phyloP scores from a whole-genome alignment of 2,888 invertebrate genomes.

The Pseudococcus viburni region DNA sequence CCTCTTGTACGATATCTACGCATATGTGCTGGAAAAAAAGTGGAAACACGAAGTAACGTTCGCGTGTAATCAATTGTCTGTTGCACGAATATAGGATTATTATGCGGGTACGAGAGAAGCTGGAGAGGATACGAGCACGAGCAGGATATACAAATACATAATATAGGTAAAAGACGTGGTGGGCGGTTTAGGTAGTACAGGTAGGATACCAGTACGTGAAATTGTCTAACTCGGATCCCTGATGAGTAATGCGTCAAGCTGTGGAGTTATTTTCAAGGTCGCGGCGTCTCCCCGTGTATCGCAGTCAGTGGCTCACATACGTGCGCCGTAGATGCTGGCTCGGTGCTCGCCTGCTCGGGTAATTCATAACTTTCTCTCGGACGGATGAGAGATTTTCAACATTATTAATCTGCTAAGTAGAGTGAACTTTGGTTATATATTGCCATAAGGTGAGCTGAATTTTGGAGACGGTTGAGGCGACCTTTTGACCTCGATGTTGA shows the following conservation, averaged over 20 bases:
- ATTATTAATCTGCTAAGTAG: conserved; percentile 11
- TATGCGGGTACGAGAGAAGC: not conserved
- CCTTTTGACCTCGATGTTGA: not conserved
- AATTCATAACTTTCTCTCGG: not conserved
- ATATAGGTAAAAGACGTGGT: not conserved
- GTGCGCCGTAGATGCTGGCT: not conserved
- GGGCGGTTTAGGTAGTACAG: not conserved
- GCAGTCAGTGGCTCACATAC: not conserved
- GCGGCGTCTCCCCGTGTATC: not conserved
- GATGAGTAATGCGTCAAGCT: conserved; percentile 14
- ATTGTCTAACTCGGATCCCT: conserved; percentile 7
- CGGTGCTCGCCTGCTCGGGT: not conserved
- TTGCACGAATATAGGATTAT: not conserved
- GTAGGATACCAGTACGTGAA: not conserved
- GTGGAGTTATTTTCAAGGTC: not conserved
- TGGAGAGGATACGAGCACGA: not conserved
- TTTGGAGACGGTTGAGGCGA: not conserved
- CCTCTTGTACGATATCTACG: not conserved
- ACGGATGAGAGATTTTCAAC: conserved; percentile 25
- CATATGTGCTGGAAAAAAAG: not conserved
- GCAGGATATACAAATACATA: not conserved
- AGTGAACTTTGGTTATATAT: conserved; percentile 11
- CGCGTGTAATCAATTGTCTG: not conserved
- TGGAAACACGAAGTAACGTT: not conserved
- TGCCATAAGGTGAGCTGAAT: not conserved